A percentile compares a stretch with the other conserved stretches of the same genome.
Conservation (phyloP, 2,888 invertebrate genomes). For the Branchellion lobata region DNA sequence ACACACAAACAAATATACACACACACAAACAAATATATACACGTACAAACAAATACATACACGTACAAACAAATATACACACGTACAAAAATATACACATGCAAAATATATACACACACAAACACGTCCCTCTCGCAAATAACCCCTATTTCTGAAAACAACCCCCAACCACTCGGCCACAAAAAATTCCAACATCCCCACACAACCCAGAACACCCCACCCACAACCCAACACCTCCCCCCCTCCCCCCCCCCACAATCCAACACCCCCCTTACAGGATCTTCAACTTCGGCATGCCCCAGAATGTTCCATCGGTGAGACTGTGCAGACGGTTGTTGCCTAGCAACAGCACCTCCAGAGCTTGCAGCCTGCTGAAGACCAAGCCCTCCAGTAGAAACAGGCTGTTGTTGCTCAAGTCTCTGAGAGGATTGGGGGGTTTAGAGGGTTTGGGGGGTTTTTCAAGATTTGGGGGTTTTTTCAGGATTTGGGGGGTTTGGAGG, state of each 20-base stretch:
- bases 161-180: neutral
- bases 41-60: too few species aligned
- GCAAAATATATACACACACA: neutral
- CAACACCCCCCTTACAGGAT: conserved; percentile 64
- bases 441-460: too few species aligned
- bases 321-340: conserved; percentile 77
- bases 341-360: conserved; percentile 74
- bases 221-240: neutral
- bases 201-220: neutral
- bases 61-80: too few species aligned
- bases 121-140: neutral
- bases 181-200: neutral
- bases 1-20: too few species aligned
- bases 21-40: too few species aligned
- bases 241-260: too few species aligned
- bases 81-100: too few species aligned
- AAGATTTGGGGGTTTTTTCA: too few species aligned
- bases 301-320: conserved; percentile 85
- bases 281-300: conserved; percentile 74
- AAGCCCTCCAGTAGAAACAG: conserved; percentile 77
- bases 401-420: conserved; percentile 81
- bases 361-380: conserved; percentile 76
- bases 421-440: conserved; percentile 56
- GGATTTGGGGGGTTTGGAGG: too few species aligned
- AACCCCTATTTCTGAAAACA: neutral